A percentile compares a stretch with the other conserved stretches of the same genome.
These are phyloP conservation scores for Halcyon chelicuti DNA, from an alignment of 2,797 vertebrate genomes.

Conservation along the genomic window DNA sequence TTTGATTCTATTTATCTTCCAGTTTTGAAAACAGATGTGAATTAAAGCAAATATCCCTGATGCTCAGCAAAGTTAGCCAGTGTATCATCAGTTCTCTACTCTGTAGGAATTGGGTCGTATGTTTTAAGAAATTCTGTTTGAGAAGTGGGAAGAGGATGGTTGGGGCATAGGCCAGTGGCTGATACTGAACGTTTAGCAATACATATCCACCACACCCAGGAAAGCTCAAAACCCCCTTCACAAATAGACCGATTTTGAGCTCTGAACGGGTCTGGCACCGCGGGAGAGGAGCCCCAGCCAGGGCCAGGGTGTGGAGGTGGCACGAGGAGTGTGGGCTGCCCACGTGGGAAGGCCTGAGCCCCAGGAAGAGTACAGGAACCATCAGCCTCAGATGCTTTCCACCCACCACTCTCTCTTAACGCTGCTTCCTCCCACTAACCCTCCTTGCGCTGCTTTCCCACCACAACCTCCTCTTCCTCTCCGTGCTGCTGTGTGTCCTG, in stretches of 20 bases:
- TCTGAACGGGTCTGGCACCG: rapidly evolving
- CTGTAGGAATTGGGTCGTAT: neutral
- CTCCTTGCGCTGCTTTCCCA: neutral
- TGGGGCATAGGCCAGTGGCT: neutral
- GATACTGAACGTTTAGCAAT: neutral
- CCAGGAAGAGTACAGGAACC: neutral
- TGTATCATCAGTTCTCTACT: neutral
- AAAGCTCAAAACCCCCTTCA: neutral
- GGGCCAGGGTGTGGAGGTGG: neutral
- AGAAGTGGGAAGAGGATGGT: neutral
- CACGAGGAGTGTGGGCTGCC: neutral
- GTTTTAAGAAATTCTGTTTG: neutral
- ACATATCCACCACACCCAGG: neutral
- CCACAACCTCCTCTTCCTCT: neutral
- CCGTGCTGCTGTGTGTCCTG: rapidly evolving
- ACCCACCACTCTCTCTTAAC: neutral
- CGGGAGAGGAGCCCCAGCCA: neutral
- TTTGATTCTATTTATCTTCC: neutral
- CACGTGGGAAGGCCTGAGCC: neutral
- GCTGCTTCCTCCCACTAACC: neutral
- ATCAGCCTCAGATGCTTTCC: neutral
- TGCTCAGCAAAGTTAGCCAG: neutral
- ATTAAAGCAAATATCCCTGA: neutral
- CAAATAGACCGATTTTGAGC: neutral
- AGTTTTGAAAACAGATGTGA: neutral